phyloP scores from a whole-genome alignment of 2,113 vertebrate genomes.

The Oenanthe oenanthe region DNA sequence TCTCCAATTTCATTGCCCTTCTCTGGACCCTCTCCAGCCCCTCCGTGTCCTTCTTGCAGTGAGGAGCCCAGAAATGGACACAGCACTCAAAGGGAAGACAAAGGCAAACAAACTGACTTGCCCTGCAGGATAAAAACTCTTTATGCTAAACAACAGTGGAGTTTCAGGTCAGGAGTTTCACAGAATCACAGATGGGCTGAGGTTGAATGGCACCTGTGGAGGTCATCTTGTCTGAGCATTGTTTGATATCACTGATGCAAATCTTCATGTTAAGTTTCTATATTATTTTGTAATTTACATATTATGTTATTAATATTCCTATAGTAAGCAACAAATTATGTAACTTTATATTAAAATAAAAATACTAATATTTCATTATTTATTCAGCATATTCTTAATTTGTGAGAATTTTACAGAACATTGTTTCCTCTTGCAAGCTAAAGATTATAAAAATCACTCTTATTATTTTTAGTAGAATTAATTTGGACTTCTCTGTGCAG shows the following conservation, averaged over 20 bases:
- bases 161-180: not conserved
- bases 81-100: fast-evolving
- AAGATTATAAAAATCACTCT: not conserved
- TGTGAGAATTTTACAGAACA: not conserved
- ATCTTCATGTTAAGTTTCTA: not conserved
- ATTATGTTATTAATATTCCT: not conserved
- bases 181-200: not conserved
- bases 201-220: not conserved
- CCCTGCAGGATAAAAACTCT: not conserved
- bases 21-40: no score
- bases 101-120: not conserved
- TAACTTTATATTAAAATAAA: not conserved
- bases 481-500: not conserved
- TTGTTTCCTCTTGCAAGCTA: not conserved
- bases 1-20: not conserved
- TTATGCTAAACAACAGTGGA: fast-evolving
- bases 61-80: no score
- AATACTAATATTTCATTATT: not conserved
- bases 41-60: not conserved
- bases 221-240: not conserved
- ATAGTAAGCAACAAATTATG: not conserved
- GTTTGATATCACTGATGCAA: not conserved
- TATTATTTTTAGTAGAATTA: not conserved
- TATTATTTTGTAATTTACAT: not conserved
- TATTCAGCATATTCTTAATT: not conserved